Percentiles rank a stretch among this genome's conserved stretches.
Evolutionary conservation across 2,888 invertebrate genomes (phyloP).

Genomic region (Sphaeridia pumilis): DNA sequence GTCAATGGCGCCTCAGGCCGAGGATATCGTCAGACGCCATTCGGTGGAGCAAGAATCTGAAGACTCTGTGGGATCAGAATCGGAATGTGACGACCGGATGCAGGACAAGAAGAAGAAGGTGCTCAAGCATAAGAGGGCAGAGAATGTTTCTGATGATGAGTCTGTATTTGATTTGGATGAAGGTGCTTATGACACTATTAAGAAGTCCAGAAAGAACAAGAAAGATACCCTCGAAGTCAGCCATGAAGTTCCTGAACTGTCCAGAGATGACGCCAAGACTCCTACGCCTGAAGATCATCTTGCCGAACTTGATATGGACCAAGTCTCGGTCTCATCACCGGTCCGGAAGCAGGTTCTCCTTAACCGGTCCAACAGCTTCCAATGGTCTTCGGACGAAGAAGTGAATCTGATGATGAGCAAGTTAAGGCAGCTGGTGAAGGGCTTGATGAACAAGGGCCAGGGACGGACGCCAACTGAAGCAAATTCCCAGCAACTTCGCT

Average conservation of each 20-base stretch:
- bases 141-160: conserved; percentile 30
- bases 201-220: conserved; percentile 26
- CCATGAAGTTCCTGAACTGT: not conserved
- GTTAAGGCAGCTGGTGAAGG: conserved; percentile 84
- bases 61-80: conserved; percentile 34
- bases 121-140: conserved; percentile 33
- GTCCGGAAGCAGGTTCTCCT: conserved; percentile 10
- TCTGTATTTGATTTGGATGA: conserved; percentile 35
- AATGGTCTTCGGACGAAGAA: conserved; percentile 89
- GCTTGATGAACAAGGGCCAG: conserved; percentile 58
- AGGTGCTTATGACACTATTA: conserved; percentile 33
- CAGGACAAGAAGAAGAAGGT: conserved; percentile 31
- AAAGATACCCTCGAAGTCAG: no score
- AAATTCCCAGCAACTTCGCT: conserved; percentile 73
- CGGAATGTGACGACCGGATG: conserved; percentile 33
- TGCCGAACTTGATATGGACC: not conserved
- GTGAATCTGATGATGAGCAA: conserved; percentile 91
- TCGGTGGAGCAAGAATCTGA: conserved; percentile 18
- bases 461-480: conserved; percentile 39
- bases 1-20: conserved; percentile 18
- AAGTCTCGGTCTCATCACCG: not conserved
- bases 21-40: no score
- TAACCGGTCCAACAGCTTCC: conserved; percentile 40
- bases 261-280: not conserved
- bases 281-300: not conserved